phyloP scores from a whole-genome alignment of 2,797 vertebrate genomes.

The Acomys russatus region DNA sequence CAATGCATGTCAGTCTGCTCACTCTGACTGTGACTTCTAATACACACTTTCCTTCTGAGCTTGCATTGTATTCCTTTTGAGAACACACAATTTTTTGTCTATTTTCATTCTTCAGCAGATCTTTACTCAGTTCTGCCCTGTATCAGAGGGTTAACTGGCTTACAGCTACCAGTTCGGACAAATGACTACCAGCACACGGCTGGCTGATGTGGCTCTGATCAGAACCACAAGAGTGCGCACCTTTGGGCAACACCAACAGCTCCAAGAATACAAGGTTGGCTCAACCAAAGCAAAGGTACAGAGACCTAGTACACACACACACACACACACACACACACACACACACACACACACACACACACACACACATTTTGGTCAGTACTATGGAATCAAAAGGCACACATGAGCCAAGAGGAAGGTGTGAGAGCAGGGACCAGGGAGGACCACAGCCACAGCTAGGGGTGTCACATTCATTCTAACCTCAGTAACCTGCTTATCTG shows the following conservation, averaged over 20 bases:
- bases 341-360: not conserved
- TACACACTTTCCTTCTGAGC: not conserved
- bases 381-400: not conserved
- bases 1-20: not conserved
- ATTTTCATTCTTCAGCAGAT: not conserved
- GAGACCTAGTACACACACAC: not conserved
- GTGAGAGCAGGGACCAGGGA: not conserved
- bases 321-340: not conserved
- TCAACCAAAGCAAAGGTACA: constrained; percentile 17
- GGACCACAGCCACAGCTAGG: not conserved
- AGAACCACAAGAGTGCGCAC: not conserved
- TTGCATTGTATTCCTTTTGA: constrained; percentile 21
- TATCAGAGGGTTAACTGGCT: not conserved
- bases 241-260: not conserved
- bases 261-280: not conserved
- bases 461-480: not conserved
- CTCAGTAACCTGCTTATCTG: not conserved
- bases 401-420: not conserved
- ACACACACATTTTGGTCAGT: not conserved
- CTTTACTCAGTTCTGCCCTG: constrained; percentile 13
- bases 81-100: constrained; percentile 29
- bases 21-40: constrained; percentile 47
- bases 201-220: not conserved
- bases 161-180: constrained; percentile 2
- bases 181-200: not conserved